phyloP scores from a whole-genome alignment of 1,140 invertebrate species.

The Solenopsis invicta region DNA sequence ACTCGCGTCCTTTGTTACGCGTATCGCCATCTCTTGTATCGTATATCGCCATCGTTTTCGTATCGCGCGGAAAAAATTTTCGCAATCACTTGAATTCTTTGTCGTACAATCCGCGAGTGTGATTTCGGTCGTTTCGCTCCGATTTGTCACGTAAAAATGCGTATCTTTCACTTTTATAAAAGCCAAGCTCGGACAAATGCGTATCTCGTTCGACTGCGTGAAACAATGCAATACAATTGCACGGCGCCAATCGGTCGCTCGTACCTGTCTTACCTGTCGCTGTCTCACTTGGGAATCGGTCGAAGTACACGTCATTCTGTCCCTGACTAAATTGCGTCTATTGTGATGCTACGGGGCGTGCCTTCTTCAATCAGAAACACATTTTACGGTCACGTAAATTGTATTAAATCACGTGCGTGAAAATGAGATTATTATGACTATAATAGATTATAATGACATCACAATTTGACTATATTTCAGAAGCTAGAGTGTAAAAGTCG shows the following conservation, averaged over 20 bases:
- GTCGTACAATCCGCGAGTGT: conserved; percentile 28
- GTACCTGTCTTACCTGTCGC: conserved; percentile 20
- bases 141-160: conserved; percentile 47
- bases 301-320: neutral
- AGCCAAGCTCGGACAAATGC: conserved; percentile 44
- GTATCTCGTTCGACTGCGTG: conserved; percentile 73
- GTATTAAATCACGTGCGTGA: neutral
- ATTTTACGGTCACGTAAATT: conserved; percentile 32
- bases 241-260: conserved; percentile 57
- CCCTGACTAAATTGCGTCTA: neutral
- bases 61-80: conserved; percentile 23
- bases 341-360: neutral
- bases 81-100: conserved; percentile 42
- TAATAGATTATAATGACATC: neutral
- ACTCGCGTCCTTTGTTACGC: neutral
- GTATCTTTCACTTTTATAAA: conserved; percentile 54
- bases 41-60: conserved; percentile 7
- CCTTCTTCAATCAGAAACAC: neutral
- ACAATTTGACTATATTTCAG: neutral
- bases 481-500: conserved; percentile 19
- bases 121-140: conserved; percentile 23
- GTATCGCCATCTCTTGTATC: conserved; percentile 20
- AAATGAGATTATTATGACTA: conserved; percentile 18
- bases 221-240: conserved; percentile 78
- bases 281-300: conserved; percentile 36